phyloP scores from a whole-genome alignment of 2,113 vertebrate genomes.

The Thryonomys swinderianus region DNA sequence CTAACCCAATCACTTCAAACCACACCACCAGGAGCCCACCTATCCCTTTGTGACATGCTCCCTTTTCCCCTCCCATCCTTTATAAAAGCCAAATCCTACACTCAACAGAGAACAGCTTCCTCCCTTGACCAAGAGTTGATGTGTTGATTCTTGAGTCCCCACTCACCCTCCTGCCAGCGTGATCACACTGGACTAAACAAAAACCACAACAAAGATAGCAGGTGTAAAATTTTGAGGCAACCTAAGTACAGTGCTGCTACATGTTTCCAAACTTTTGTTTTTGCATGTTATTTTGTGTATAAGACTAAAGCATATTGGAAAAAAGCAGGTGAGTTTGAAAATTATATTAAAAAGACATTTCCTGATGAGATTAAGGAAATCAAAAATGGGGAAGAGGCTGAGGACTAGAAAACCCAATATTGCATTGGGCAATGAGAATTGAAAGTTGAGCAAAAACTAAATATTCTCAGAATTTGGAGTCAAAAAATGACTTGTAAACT shows the following conservation, averaged over 20 bases:
- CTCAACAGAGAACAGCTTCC: too few species aligned
- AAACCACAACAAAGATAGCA: too few species aligned
- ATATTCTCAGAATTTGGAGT: neutral
- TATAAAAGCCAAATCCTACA: too few species aligned
- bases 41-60: too few species aligned
- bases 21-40: too few species aligned
- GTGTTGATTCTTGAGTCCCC: too few species aligned
- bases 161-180: too few species aligned
- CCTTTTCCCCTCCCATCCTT: too few species aligned
- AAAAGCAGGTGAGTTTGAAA: neutral
- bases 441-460: neutral
- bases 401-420: neutral
- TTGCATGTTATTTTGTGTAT: slow-evolving; percentile 19
- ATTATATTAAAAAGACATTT: neutral
- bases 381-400: slow-evolving; percentile 39
- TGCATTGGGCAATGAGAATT: neutral
- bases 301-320: neutral
- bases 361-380: neutral
- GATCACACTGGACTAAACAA: too few species aligned
- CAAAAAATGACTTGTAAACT: neutral
- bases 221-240: neutral
- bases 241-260: neutral
- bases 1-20: too few species aligned
- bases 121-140: too few species aligned
- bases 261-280: neutral